Evolutionary conservation across 2,797 vertebrate genomes (phyloP), one percentile per base, ranked within the genome.

Genomic region (Cryptoblepharus egeriae): DNA sequence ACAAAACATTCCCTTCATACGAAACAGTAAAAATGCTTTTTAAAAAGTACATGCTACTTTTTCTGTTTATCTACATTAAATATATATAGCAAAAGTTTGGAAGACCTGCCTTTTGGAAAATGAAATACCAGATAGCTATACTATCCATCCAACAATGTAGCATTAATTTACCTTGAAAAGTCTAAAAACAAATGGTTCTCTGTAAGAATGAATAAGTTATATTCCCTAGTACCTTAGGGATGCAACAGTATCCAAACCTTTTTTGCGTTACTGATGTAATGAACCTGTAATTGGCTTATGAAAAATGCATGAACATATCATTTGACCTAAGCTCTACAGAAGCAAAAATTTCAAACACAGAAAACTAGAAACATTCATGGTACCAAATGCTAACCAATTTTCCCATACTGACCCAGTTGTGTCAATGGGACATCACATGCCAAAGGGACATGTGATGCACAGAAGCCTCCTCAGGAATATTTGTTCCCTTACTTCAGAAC

Each of bases 271-370:
- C 82, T 88, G 90, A 85, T 95, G 94, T 96, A 96, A 96, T 95
- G 95, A 96, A 92, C 67, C 92, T 95, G 93, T 96, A 96, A 96
- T 95, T 94, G 95, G 84, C 60, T 78, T 81, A 93, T 96, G 86
- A 91, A 96, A 94, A 92, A 96, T 95, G 93, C 75, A 97, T 89
- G 85, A 79, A 77, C 79, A 12, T 86, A 92, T 95, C 90, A 91
- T 55, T 82, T 88, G 72, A 90, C 93, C 88, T 28, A 67, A 63
- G 58, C 22, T 28, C 20, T 64, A 74, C 63, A 28, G 65, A 58
- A 60, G 78, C n/a, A n/a, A 35, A 35, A 65, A 28, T 9, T 2
- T 45, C 22, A 60, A 52, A 58, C 67, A 37, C 67, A 37, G 35
- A 39, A 20, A 57, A n/a, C n/a, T n/a, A n/a, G n/a, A n/a, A n/a